Base-by-base conservation (phyloP, 2,113 vertebrate species). In the Alethe castanea region DNA sequence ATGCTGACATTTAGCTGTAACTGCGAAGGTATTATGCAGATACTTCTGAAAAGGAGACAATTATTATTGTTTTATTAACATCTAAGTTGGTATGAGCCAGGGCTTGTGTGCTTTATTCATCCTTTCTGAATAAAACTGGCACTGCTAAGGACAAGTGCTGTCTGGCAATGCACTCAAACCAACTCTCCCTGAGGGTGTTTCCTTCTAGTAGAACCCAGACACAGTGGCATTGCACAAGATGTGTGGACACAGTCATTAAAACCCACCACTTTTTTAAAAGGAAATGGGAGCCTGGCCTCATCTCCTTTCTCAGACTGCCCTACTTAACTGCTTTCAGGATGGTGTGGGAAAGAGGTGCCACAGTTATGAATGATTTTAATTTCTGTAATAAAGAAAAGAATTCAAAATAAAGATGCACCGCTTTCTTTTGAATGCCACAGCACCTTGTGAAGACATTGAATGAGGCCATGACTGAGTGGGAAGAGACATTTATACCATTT, bases 41-140 rank as follows among this genome's bases (percentile, higher is more conserved):
- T 53, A 40, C 24, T 28, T 60, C 14, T 91, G 13, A 81, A 76
- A 86, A 73, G 33, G 26, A 95, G 79, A 80, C 47, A 38, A 73
- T 59, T 82, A 85, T 64, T 76, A 36, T 12, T 78, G 40, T 89
- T 92, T 91, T 95, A 84, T 81, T 92, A 72, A 80, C 59, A 53
- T 19, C 29, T 73, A 28, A 67, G n/a, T 24, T 42, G 85, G 90
- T 94, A 88, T 90, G 71, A 91, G 67, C 47, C 50, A 80, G 62
- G 85, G 64, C 72, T 82, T 83, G 81, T 48, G 45, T 70, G 54
- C 57, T 90, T 94, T 91, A 73, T 83, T 95, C 78, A 85, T 57
- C 24, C 23, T 65, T 90, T 83, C 59, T 70, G 56, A 61, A 65
- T 50, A 65, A 70, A 86, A 36, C 48, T 56, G 54, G 74, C 77